Evolutionary conservation across 2,113 vertebrate species (phyloP), one percentile per base, ranked within the genome.

Genomic region (Caranx ignobilis): DNA sequence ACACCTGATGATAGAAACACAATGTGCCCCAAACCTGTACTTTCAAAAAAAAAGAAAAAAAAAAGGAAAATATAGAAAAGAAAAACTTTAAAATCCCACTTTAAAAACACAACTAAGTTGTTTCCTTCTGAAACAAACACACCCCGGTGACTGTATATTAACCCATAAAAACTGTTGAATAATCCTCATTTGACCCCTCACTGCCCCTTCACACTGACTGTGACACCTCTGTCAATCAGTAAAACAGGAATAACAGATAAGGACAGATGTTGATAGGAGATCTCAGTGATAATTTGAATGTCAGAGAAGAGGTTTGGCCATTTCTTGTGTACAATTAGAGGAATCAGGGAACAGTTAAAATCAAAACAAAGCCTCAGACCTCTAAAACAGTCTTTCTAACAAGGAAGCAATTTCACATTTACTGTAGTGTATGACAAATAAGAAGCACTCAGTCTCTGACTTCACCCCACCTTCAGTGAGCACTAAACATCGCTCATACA

Each of bases 381-480:
- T 37, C 6, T 41, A n/a, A 67, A 19, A n/a, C 16, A 47, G 12
- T 0, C 54, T 5, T 48, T 6, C 2, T 15, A 68, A 65, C 8
- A n/a, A 66, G 70, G 78, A 84, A 79, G 31, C 43, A 54, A 9
- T 15, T 34, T 26, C 21, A 41, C 7, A 50, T 71, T 75, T 32
- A 61, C 47, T 63, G 73, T 39, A 77, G 15, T n/a, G 12, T 10
- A 19, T 21, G 21, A 32, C 39, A 64, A 76, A 61, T 31, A 26
- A 48, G 48, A 70, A 11, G 34, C 26, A 34, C 64, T 65, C 32
- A 21, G 52, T 18, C 26, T 1, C 2, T 0, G 2, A 48, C 32
- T 37, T 9, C 3, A 47, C 5, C 39, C 59, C 48, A 31, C 16
- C 70, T 48, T 61, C 12, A 56, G 13, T 39, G 32, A 75, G 26